These are phyloP conservation scores for Chanos chanos DNA, from an alignment of 2,797 vertebrate genomes.

Conservation along the genomic window DNA sequence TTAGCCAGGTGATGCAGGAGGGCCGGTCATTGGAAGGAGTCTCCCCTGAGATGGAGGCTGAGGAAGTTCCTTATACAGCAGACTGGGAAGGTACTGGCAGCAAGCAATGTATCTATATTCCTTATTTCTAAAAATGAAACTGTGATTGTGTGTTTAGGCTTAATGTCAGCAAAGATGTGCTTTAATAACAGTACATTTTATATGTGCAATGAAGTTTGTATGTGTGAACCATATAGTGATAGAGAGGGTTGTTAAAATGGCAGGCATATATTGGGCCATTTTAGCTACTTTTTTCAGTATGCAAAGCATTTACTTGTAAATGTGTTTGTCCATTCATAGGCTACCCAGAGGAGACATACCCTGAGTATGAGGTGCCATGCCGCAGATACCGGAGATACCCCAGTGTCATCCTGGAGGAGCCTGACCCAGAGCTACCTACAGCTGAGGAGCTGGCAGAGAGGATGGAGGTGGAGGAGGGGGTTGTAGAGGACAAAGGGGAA, in stretches of 20 bases:
- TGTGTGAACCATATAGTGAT: too few species aligned
- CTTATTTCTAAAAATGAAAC: too few species aligned
- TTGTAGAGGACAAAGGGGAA: constrained; percentile 48
- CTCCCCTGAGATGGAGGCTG: constrained; percentile 92
- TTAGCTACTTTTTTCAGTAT: too few species aligned
- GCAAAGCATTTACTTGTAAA: too few species aligned
- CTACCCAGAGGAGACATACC: constrained; percentile 92
- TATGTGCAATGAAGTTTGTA: too few species aligned
- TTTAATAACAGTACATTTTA: too few species aligned
- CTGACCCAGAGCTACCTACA: constrained; percentile 69
- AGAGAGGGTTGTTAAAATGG: too few species aligned
- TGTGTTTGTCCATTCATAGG: constrained; percentile 64
- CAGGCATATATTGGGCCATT: too few species aligned
- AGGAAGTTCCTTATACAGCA: constrained; percentile 84
- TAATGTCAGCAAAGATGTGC: too few species aligned
- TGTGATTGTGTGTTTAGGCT: too few species aligned
- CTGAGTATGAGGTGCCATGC: constrained; percentile 69
- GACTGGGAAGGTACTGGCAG: constrained; percentile 88
- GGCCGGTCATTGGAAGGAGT: constrained; percentile 77
- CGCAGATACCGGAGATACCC: constrained; percentile 38
- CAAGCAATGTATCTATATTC: neutral
- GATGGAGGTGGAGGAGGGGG: constrained; percentile 74
- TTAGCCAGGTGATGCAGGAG: constrained; percentile 85
- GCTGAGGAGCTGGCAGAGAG: constrained; percentile 90
- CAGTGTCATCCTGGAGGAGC: constrained; percentile 63